Conservation (phyloP, 2,113 vertebrate species). For the Synchiropus splendidus region DNA sequence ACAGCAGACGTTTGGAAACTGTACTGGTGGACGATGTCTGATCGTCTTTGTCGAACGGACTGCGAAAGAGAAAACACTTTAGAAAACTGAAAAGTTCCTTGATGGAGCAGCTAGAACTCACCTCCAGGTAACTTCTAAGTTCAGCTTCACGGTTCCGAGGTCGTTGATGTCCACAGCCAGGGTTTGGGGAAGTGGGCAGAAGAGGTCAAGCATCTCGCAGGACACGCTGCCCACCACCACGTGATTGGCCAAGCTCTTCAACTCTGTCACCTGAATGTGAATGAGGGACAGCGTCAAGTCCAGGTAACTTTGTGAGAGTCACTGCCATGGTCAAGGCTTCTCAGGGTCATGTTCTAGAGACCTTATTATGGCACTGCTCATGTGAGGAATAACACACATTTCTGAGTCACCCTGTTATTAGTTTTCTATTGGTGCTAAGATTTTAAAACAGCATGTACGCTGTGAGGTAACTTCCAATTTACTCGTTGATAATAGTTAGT, state of each 20-base stretch:
- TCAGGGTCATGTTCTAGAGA: too few species aligned
- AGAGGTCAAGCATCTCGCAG: constrained; percentile 94
- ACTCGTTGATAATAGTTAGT: too few species aligned
- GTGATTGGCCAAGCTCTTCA: constrained; percentile 94
- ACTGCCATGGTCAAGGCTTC: too few species aligned
- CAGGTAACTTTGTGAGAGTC: too few species aligned
- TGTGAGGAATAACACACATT: too few species aligned
- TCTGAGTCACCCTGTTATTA: too few species aligned
- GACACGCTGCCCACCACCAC: constrained; percentile 95
- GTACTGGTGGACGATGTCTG: constrained; percentile 81
- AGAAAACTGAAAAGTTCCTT: neutral
- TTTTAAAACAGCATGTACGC: too few species aligned
- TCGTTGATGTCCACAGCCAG: constrained; percentile 98
- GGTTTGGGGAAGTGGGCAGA: constrained; percentile 88
- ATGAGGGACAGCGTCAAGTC: neutral
- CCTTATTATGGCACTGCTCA: too few species aligned
- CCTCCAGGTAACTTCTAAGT: constrained; percentile 97
- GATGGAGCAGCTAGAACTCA: constrained; percentile 27
- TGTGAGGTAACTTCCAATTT: too few species aligned
- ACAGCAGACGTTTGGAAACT: constrained; percentile 87
- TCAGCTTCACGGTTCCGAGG: constrained; percentile 94
- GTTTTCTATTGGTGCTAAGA: too few species aligned
- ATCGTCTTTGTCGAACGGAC: constrained; percentile 96
- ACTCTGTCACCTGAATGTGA: constrained; percentile 80
- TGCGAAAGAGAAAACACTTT: constrained; percentile 29